Conservation (phyloP, 2,888 invertebrate genomes). For the Odontothrips loti region DNA sequence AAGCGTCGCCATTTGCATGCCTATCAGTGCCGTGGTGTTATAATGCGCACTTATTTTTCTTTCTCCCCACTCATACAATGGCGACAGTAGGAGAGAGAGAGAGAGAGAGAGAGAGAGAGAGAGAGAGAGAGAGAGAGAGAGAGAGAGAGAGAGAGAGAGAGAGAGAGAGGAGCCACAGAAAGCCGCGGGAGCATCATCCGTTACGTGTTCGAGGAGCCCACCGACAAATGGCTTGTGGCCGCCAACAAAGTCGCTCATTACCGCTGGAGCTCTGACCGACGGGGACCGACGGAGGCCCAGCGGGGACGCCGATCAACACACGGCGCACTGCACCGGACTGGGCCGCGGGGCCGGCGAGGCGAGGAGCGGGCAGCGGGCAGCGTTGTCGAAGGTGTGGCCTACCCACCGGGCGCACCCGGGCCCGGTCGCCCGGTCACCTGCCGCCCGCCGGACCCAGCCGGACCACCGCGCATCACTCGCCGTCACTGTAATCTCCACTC, state of each 20-base stretch:
- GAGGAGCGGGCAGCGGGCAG: no score
- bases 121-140: slow-evolving; percentile 1
- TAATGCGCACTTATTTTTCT: no score
- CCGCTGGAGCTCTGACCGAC: not conserved
- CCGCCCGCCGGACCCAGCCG: no score
- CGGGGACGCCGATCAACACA: not conserved
- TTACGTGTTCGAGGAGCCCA: no score
- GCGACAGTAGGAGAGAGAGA: not conserved
- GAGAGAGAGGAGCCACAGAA: not conserved
- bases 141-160: not conserved
- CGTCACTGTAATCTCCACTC: no score
- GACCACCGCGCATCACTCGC: no score
- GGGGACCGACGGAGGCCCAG: not conserved
- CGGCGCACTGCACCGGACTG: no score
- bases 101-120: not conserved
- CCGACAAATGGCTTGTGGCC: not conserved
- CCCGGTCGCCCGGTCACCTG: no score
- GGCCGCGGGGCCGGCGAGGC: no score
- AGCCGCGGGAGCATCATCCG: not conserved
- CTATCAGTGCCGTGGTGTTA: not conserved
- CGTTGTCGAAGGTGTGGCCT: no score
- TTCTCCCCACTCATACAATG: not conserved
- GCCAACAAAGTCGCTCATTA: not conserved
- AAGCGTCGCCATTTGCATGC: not conserved
- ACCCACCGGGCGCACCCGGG: no score